Evolutionary conservation across 2,113 vertebrate species (phyloP), one percentile per base, ranked within the genome.

Genomic region (Hippocampus guttulatus): DNA sequence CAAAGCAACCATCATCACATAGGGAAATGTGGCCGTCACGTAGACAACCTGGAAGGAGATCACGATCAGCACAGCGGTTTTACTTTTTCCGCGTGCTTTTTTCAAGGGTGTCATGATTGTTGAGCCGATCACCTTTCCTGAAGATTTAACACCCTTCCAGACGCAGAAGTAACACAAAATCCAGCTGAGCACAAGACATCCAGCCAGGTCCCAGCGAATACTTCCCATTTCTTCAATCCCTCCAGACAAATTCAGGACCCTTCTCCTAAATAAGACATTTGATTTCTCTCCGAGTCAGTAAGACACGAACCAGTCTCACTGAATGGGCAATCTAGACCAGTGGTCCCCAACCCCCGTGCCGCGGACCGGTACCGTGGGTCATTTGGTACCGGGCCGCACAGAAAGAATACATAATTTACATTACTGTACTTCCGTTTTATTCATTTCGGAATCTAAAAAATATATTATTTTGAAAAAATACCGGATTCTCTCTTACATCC

Each of bases 121-220:
- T 30, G 18, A 16, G 10, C 21, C n/a, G 6, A 4, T 54, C 20
- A 83, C 81, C 65, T 83, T 83, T 64, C 78, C 81, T 4, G 78
- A 55, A 9, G 75, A 38, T 40, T 80, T 83, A 52, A 83, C 52
- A 41, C 75, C 75, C 41, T 83, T 83, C 77, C 77, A 83, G 43
- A 75, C n/a, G 40, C 75, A 83, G 40, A 83, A 80, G 43, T 75
- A 83, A 58, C 74, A 83, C 1, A 75, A 2, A 3, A 77, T 33
- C 81, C 77, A 83, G 69, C 72, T 70, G 1, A 77, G 69, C 33
- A 80, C 43, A 25, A 80, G 68, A 66, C 60, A 83, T 8, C 78
- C 78, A 62, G 70, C 67, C 70, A 83, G 67, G 11, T 80, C 78
- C 81, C 78, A 78, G 38, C 54, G 70, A 27, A 83, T n/a, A 27